A percentile compares a stretch with the other conserved stretches of the same genome.
phyloP scores from a whole-genome alignment of 2,888 invertebrate genomes.

The Tenthredo notha region DNA sequence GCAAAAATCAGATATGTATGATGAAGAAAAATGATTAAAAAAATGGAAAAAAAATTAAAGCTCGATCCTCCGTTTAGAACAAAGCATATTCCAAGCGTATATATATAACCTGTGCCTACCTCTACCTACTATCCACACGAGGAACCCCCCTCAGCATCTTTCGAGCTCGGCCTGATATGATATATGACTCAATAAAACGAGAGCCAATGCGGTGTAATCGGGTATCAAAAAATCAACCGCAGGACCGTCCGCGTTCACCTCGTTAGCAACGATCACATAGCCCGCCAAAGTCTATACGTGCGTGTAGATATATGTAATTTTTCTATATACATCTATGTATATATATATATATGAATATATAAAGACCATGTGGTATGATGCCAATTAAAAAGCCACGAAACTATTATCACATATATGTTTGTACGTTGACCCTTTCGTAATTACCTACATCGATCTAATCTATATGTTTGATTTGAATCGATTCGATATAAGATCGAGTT shows the following conservation, averaged over 20 bases:
- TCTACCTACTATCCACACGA: background rate
- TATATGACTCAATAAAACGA: conserved; percentile 77
- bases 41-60: too few relatives aligned
- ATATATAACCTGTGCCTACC: too few relatives aligned
- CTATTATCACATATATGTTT: background rate
- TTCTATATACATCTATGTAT: background rate
- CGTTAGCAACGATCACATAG: conserved; percentile 46
- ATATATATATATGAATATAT: background rate
- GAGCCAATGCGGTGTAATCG: conserved; percentile 63
- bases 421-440: background rate
- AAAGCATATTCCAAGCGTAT: background rate
- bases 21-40: too few relatives aligned
- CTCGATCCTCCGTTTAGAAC: background rate
- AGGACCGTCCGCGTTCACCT: conserved; percentile 42
- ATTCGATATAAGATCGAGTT: background rate
- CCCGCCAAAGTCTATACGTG: conserved; percentile 3
- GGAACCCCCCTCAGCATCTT: conserved; percentile 23
- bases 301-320: background rate
- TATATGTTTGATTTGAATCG: background rate
- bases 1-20: too few relatives aligned
- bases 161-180: conserved; percentile 64
- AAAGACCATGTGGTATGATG: background rate
- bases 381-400: background rate
- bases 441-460: background rate
- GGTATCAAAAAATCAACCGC: conserved; percentile 50